phyloP scores from a whole-genome alignment of 2,797 vertebrate species.

The Esox lucius region DNA sequence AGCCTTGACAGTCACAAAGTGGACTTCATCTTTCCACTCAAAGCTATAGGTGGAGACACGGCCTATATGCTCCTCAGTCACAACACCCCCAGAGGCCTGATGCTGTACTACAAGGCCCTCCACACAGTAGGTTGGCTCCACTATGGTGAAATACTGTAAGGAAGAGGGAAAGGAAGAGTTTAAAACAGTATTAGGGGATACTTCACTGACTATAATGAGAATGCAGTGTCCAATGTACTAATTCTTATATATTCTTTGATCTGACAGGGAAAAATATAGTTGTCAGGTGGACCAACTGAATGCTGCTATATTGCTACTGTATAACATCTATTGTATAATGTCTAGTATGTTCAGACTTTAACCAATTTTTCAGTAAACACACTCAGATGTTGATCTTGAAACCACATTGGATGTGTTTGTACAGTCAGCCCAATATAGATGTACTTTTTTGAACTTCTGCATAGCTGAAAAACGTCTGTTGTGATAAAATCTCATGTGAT shows the following conservation, averaged over 20 bases:
- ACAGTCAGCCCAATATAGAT: no score
- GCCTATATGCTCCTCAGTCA: conserved; percentile 64
- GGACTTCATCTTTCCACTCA: conserved; percentile 74
- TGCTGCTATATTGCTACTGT: no score
- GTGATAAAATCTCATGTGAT: no score
- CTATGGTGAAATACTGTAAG: conserved; percentile 49
- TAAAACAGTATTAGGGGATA: not conserved
- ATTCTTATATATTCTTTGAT: not conserved
- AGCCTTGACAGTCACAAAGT: conserved; percentile 80
- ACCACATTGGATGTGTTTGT: not conserved
- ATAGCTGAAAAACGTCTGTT: no score
- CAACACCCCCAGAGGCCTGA: conserved; percentile 52
- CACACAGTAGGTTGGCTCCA: conserved; percentile 76
- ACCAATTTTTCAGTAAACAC: no score
- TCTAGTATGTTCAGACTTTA: not conserved
- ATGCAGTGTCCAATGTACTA: not conserved
- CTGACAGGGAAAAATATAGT: not conserved
- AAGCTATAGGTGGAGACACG: conserved; percentile 77
- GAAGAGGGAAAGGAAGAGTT: not conserved
- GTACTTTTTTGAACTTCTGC: no score
- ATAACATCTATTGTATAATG: no score
- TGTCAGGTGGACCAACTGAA: not conserved
- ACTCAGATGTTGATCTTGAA: not conserved
- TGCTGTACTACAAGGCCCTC: conserved; percentile 77
- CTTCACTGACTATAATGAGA: not conserved